Evolutionary conservation across 2,888 invertebrate genomes (phyloP).

Genomic region (Pseudoips prasinana): DNA sequence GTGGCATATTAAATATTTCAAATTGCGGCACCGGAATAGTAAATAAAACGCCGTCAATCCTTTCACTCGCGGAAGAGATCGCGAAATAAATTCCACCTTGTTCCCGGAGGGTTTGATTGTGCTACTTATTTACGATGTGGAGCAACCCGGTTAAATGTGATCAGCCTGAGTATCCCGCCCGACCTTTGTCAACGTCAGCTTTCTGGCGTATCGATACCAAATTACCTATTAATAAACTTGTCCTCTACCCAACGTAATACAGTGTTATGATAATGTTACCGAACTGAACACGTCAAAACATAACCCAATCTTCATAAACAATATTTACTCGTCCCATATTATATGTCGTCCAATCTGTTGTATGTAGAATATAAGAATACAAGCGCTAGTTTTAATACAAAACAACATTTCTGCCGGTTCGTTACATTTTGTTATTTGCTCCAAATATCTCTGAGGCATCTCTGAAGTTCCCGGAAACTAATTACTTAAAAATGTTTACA

Average conservation of each 20-base stretch:
- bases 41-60: background rate
- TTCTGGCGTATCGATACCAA: conserved; percentile 17
- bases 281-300: conserved; percentile 2
- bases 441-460: no score
- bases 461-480: no score
- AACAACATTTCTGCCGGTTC: no score
- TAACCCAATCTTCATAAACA: background rate
- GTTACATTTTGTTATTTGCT: no score
- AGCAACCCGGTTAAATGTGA: conserved; percentile 24
- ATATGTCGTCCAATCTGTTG: no score
- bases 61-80: background rate
- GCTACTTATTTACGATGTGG: conserved; percentile 18
- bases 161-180: conserved; percentile 29
- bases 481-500: no score
- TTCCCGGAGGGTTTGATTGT: conserved; percentile 18
- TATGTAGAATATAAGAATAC: no score
- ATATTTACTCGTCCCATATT: no score
- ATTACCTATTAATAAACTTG: conserved; percentile 26
- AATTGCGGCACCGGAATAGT: background rate
- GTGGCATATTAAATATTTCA: no score
- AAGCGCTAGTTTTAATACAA: no score
- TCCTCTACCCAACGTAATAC: conserved; percentile 3
- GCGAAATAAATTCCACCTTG: conserved; percentile 2
- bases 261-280: conserved; percentile 3
- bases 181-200: conserved; percentile 35